A percentile compares a stretch with the other conserved stretches of the same genome.
Evolutionary conservation across 64 coral and sea anemone genomes (phyloP).

Genomic region (Platygyra sinensis): DNA sequence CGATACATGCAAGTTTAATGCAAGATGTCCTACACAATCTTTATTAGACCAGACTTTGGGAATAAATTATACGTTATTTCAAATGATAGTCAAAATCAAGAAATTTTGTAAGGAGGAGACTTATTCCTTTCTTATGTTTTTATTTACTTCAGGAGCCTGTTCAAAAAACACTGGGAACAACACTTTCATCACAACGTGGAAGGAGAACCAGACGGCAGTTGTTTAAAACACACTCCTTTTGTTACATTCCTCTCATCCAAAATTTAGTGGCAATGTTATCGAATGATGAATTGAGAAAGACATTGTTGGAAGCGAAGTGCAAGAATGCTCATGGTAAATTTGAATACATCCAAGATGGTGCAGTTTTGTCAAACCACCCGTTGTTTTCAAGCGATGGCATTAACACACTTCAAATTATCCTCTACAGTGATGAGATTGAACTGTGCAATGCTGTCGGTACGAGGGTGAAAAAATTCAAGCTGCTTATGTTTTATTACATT

Average conservation of each 20-base stretch:
- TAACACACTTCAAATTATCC: slow-evolving; percentile 17
- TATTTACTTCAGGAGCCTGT: neutral
- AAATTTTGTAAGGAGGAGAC: no score
- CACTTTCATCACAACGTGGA: neutral
- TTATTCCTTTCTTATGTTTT: no score
- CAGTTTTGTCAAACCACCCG: neutral
- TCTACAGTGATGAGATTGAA: slow-evolving; percentile 60
- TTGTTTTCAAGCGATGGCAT: neutral
- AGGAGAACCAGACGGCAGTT: neutral
- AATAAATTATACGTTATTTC: no score
- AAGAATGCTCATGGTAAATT: slow-evolving; percentile 3
- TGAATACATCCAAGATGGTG: slow-evolving; percentile 21
- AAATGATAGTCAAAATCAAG: no score
- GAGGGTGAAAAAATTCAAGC: slow-evolving; percentile 46
- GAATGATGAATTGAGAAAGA: neutral
- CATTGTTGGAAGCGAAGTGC: neutral
- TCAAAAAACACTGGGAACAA: neutral
- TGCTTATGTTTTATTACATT: slow-evolving; percentile 62
- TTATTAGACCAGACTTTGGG: no score
- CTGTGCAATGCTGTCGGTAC: slow-evolving; percentile 63
- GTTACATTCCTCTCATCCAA: slow-evolving; percentile 19
- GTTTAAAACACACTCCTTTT: slow-evolving; percentile 25
- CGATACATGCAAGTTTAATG: no score
- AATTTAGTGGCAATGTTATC: slow-evolving; percentile 21
- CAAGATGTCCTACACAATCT: no score